Evolutionary conservation across 2,113 vertebrate genomes (phyloP).

Genomic region (Actenoides lindsayi): DNA sequence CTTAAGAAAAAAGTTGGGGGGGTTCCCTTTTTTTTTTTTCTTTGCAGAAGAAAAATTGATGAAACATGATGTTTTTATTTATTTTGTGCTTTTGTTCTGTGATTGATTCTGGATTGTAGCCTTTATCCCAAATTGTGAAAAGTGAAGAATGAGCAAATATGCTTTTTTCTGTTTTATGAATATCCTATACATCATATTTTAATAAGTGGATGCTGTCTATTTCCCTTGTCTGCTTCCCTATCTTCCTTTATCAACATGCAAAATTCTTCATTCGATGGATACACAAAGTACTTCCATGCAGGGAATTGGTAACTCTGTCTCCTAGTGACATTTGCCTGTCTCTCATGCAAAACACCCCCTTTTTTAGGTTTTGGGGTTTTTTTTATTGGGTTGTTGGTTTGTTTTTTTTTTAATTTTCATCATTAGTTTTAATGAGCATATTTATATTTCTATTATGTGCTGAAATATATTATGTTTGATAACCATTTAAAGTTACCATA

Average conservation of each 20-base stretch:
- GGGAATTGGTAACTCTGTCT: background rate
- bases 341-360: background rate
- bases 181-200: background rate
- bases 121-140: background rate
- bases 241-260: background rate
- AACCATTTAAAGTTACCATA: conserved; percentile 13
- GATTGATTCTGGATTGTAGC: background rate
- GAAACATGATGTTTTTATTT: background rate
- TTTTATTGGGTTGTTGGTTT: background rate
- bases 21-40: background rate
- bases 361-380: background rate
- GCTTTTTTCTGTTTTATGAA: background rate
- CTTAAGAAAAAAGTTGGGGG: background rate
- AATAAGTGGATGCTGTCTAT: background rate
- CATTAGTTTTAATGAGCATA: background rate
- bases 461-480: background rate
- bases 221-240: background rate
- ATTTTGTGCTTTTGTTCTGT: background rate
- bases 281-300: background rate
- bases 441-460: background rate
- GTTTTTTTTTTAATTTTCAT: background rate
- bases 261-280: background rate
- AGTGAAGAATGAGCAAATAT: background rate
- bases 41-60: background rate
- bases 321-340: background rate